A percentile compares a stretch with the other conserved stretches of the same genome.
These are phyloP conservation scores for Pelusios castaneus DNA, from an alignment of 2,113 vertebrate species.

Conservation along the genomic window DNA sequence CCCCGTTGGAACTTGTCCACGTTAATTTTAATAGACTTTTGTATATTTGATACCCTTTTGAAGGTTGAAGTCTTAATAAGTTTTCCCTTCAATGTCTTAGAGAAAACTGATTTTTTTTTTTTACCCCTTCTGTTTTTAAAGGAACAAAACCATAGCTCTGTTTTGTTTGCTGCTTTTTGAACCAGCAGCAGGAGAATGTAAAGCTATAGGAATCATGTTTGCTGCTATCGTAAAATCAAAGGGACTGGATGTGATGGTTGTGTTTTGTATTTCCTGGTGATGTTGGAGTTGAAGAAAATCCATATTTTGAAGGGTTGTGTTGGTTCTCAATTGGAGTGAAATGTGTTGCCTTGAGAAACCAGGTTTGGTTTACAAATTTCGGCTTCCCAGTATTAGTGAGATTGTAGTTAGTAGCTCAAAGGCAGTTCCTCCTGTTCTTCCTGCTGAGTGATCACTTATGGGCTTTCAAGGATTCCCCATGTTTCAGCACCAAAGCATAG, in stretches of 20 bases:
- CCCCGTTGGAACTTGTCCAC: too few species aligned
- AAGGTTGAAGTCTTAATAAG: background rate
- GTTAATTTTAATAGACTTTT: background rate
- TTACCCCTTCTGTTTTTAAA: background rate
- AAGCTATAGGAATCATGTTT: background rate
- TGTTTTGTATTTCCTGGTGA: background rate
- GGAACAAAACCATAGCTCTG: background rate
- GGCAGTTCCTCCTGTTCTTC: background rate
- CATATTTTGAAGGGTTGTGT: background rate
- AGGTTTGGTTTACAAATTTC: background rate
- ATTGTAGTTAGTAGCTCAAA: background rate
- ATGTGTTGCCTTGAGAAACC: background rate
- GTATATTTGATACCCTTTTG: background rate
- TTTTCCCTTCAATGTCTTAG: background rate
- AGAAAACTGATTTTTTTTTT: background rate
- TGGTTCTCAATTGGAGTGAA: background rate
- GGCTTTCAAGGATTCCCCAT: background rate
- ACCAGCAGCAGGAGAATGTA: background rate
- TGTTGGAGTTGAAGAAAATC: background rate
- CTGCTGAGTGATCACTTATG: background rate
- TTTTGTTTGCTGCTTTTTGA: background rate
- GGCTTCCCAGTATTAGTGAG: background rate
- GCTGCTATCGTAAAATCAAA: background rate
- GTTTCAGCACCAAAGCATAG: background rate
- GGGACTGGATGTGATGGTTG: background rate